These are phyloP conservation scores for Mamestra configurata DNA, from an alignment of 1,140 invertebrate species.

Conservation along the genomic window DNA sequence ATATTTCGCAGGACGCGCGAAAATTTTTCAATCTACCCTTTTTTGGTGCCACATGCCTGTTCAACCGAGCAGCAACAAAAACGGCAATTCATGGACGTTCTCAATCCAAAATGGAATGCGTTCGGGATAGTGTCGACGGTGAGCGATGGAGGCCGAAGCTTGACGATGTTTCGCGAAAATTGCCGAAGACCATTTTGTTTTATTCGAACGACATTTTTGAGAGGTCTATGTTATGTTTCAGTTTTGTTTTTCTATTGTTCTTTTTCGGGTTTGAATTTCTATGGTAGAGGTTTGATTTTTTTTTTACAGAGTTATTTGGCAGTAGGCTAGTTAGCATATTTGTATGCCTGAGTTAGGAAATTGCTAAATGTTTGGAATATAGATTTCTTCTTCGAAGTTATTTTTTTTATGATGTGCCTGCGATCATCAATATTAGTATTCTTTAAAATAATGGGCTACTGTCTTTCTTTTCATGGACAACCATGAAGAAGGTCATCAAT, in stretches of 20 bases:
- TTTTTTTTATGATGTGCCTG: too few relatives aligned
- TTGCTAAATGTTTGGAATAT: too few relatives aligned
- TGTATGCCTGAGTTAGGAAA: too few relatives aligned
- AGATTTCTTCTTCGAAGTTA: too few relatives aligned
- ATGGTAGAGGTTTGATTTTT: too few relatives aligned
- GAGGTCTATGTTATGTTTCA: neutral
- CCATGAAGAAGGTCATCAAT: too few relatives aligned
- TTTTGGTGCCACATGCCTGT: slow-evolving; percentile 43
- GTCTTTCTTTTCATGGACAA: too few relatives aligned
- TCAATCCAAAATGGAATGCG: slow-evolving; percentile 55
- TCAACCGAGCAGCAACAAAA: slow-evolving; percentile 53
- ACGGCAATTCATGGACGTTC: slow-evolving; percentile 50
- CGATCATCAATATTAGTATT: too few relatives aligned
- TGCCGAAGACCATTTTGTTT: slow-evolving; percentile 35
- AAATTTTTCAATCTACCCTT: slow-evolving; percentile 55
- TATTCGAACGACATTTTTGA: neutral
- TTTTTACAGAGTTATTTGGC: too few relatives aligned
- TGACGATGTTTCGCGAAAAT: slow-evolving; percentile 45
- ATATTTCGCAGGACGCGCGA: slow-evolving; percentile 49
- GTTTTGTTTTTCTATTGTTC: neutral
- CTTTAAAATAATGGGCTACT: too few relatives aligned
- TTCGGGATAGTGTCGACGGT: slow-evolving; percentile 41
- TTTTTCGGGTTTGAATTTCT: neutral
- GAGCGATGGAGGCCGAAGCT: slow-evolving; percentile 30
- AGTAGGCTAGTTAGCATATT: too few relatives aligned